Base-by-base conservation (phyloP, 2,797 vertebrate genomes). In the Tenualosa ilisha region DNA sequence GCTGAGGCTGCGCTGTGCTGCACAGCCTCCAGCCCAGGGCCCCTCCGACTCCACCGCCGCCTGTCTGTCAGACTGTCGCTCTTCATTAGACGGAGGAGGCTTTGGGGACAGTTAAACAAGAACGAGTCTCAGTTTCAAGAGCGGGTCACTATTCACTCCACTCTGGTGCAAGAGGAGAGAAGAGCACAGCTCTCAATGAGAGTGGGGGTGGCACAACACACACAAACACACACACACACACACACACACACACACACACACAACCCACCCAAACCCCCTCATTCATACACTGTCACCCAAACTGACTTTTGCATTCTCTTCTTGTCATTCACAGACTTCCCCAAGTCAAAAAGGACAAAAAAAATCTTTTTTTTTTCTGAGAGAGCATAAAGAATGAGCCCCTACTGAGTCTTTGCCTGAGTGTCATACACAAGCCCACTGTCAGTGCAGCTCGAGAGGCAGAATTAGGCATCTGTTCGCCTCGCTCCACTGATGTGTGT, bases 231-330 rank as follows among this genome's bases (percentile, higher is more conserved):
- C 53, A 2, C 17, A 15, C 53, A 15, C 54, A 20, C 54, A 20
- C 54, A 56, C 65, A 37, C 65, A 15, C 17, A 3, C 13, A 15
- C 53, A 15, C 53, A 15, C 20, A 20, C 20, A 20, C 6, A 20
- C n/a, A 26, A 8, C 61, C 63, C 1, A 40, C 85, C 56, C 85
- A 53, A 49, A 49, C 46, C 75, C 20, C 82, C 84, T 82, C 72
- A 88, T 88, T 87, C 87, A 89, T 37, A 82, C 81, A 84, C 84
- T 72, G 65, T 87, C 89, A 90, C 85, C 84, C 88, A 79, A 40
- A 24, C 56, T 87, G 87, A 87, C 86, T 89, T 82, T 82, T 82
- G 40, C 87, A 89, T 90, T 90, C 87, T 90, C 87, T 85, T 86
- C 87, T 87, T 85, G 84, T 89, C 88, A 88, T 82, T 86, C 59